Evolutionary conservation across 2,888 invertebrate genomes (phyloP).

Genomic region (Trichopoda pennipes): DNA sequence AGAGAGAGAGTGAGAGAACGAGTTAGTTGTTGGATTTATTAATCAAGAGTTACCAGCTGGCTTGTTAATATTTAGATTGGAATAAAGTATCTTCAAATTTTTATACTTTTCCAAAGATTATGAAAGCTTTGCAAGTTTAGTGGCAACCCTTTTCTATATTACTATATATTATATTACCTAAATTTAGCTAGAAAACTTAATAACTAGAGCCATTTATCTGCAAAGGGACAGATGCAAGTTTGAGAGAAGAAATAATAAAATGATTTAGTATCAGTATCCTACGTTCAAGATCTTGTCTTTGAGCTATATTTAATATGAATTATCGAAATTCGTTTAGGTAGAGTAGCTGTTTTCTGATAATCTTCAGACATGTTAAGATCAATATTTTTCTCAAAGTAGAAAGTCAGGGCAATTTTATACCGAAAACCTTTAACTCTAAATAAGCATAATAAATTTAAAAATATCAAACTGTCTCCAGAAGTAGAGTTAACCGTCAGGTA

Average conservation of each 20-base stretch:
- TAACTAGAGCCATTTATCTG: conserved; percentile 30
- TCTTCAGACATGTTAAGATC: conserved; percentile 29
- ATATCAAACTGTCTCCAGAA: background rate
- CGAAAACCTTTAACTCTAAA: conserved; percentile 21
- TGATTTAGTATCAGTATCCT: background rate
- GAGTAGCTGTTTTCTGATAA: background rate
- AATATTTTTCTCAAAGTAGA: conserved; percentile 31
- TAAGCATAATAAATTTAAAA: background rate
- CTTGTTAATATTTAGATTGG: background rate
- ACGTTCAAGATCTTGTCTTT: background rate
- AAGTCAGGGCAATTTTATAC: conserved; percentile 30
- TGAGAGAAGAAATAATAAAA: background rate
- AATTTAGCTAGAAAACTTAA: conserved; percentile 16
- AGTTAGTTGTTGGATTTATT: conserved; percentile 9
- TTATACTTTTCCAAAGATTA: background rate
- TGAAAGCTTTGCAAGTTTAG: background rate
- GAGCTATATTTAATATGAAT: conserved; percentile 1
- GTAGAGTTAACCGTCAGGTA: background rate
- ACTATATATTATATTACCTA: conserved; percentile 5
- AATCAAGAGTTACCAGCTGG: conserved; percentile 12
- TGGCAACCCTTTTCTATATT: conserved; percentile 21
- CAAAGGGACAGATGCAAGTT: background rate
- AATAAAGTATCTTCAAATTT: background rate
- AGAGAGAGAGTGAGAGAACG: background rate
- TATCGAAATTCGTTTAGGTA: conserved; percentile 26